phyloP scores from a whole-genome alignment of 2,888 invertebrate genomes.

The Chymomyza procnemis region DNA sequence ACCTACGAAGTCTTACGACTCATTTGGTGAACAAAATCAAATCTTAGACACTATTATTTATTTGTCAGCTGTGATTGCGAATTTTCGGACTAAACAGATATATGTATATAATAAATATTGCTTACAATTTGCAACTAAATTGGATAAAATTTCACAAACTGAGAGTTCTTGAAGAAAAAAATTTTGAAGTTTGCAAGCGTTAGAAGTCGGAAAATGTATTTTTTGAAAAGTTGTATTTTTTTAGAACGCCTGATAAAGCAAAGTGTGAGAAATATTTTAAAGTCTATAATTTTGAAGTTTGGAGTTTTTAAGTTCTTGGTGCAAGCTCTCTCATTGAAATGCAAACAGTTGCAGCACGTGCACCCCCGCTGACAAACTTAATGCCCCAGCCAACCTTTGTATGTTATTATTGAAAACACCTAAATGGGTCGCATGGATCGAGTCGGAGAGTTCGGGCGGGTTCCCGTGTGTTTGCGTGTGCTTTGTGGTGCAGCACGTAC shows the following conservation, averaged over 20 bases:
- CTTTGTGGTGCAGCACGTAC: conserved; percentile 68
- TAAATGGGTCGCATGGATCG: conserved; percentile 54
- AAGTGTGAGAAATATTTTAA: conserved; percentile 9
- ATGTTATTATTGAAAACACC: conserved; percentile 68
- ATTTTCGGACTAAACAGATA: too few species aligned
- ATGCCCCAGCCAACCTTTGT: conserved; percentile 17
- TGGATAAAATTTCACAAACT: too few species aligned
- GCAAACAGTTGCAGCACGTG: conserved; percentile 38
- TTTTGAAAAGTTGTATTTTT: neutral
- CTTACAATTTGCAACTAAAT: too few species aligned
- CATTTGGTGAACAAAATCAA: too few species aligned
- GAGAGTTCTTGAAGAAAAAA: too few species aligned
- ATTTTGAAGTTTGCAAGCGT: too few species aligned
- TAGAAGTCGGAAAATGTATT: conserved; percentile 22
- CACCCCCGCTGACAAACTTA: neutral
- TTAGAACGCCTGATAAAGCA: neutral
- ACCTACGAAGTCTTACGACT: too few species aligned
- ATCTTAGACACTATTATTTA: too few species aligned
- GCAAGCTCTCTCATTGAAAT: conserved; percentile 54
- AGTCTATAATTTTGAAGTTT: neutral
- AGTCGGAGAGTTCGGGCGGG: neutral
- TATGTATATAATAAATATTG: too few species aligned
- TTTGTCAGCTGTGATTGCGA: too few species aligned
- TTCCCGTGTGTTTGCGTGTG: conserved; percentile 31
- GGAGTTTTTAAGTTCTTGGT: neutral